A percentile compares a stretch with the other conserved stretches of the same genome.
phyloP scores from a whole-genome alignment of 53 echinoderm and acorn worm species.

The Holothuria leucospilota region DNA sequence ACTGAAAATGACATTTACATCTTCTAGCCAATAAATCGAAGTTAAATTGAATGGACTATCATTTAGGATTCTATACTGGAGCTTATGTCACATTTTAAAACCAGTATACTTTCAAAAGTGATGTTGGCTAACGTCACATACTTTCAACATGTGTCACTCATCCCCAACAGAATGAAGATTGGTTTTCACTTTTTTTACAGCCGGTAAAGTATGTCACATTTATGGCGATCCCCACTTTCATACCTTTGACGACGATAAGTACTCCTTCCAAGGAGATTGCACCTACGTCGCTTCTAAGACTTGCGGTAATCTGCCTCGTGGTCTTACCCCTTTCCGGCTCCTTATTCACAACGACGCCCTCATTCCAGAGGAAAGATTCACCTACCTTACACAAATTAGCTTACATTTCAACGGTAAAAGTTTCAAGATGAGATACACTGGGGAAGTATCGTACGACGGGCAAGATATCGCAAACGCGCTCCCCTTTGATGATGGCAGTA shows the following conservation, averaged over 20 bases:
- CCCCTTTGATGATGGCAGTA: not conserved
- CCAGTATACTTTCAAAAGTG: too few species aligned
- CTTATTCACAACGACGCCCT: slow-evolving; percentile 15
- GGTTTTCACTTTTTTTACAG: not conserved
- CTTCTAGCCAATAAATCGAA: too few species aligned
- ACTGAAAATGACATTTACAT: too few species aligned
- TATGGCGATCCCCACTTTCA: slow-evolving; percentile 43
- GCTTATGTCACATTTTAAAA: too few species aligned
- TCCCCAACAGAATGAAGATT: too few species aligned
- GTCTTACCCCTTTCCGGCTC: not conserved
- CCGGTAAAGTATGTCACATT: slow-evolving; percentile 32
- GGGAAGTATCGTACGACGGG: not conserved
- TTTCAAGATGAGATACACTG: slow-evolving; percentile 20
- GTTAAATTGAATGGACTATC: too few species aligned
- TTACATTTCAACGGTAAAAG: not conserved
- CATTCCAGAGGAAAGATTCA: slow-evolving; percentile 41
- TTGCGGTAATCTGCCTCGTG: not conserved
- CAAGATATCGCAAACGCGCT: not conserved
- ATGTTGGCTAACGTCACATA: too few species aligned
- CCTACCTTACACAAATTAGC: slow-evolving; percentile 6
- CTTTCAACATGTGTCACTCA: too few species aligned
- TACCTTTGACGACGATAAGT: slow-evolving; percentile 24
- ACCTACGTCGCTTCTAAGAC: slow-evolving; percentile 27
- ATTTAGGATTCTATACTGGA: too few species aligned
- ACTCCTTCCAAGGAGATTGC: slow-evolving; percentile 44